Base-by-base conservation (phyloP, 1,140 invertebrate genomes). In the Doryteuthis pealeii region DNA sequence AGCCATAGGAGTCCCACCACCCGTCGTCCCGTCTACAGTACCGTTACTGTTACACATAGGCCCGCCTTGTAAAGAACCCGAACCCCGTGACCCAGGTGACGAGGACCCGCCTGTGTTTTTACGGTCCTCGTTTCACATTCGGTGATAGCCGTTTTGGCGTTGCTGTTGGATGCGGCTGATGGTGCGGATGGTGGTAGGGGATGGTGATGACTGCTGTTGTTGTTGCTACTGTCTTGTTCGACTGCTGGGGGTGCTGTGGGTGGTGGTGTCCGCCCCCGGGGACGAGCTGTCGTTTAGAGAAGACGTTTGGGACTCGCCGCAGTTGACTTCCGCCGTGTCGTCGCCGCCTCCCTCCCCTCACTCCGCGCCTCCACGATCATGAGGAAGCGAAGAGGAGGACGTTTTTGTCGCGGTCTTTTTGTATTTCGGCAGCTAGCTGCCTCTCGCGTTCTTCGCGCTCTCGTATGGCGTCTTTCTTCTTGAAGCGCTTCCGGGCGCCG, bases 401-500 rank as follows among this genome's bases (percentile, higher is more conserved):
- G 69, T 70, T 26, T 71, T 71, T 31, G 22, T 30, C 22, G 8
- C 6, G n/a, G n/a, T 71, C 45, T 33, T 28, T 49, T 33, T 45
- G 33, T 14, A 31, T 22, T 6, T 71, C 26, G 18, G 75, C 75
- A 0, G 33, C 26, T 31, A 77, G 15, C 33, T 78, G 68, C 62
- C 80, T 81, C 30, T 80, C 75, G 8, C 77, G 73, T 66, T 78
- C 72, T n/a, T 83, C 80, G 28, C 74, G 74, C 35, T 83, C 81
- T 40, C 78, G 79, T 18, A 72, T 33, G 15, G 76, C 75, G 85
- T 97, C 95, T 85, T 97, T 98, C 89, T 98, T 98, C 90, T 99
- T 99, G 88, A 99, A 99, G 3, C 96, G 92, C 75, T 96, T 76
- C n/a, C 87, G 89, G n/a, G 14, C 96, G 91, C n/a, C 96, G 90